Evolutionary conservation across 2,888 invertebrate genomes (phyloP).

Genomic region (Arrhopalites spinosus): DNA sequence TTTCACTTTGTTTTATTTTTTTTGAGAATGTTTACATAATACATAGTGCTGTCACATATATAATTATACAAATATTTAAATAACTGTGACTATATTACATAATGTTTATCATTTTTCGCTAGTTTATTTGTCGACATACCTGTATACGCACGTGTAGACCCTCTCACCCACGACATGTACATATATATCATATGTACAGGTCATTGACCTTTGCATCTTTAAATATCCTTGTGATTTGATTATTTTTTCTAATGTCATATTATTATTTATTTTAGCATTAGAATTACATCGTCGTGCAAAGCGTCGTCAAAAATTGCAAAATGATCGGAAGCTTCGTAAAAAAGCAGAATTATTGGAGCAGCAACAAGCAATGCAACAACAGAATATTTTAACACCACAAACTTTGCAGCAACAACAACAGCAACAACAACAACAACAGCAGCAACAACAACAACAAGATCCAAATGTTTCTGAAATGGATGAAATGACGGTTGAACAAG

Average conservation of each 20-base stretch:
- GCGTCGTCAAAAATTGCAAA: slow-evolving; percentile 43
- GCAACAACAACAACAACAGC: background rate
- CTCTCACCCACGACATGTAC: background rate
- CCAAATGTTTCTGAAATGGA: slow-evolving; percentile 29
- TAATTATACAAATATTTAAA: too few species aligned
- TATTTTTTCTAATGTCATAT: background rate
- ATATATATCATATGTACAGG: background rate
- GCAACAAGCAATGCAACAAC: slow-evolving; percentile 20
- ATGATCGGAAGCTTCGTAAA: slow-evolving; percentile 42
- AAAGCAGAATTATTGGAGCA: slow-evolving; percentile 38
- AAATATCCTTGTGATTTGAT: background rate
- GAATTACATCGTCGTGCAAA: slow-evolving; percentile 44
- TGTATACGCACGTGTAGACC: too few species aligned
- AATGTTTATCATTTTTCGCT: too few species aligned
- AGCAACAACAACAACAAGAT: background rate
- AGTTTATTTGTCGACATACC: too few species aligned
- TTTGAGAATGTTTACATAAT: too few species aligned
- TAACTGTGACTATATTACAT: too few species aligned
- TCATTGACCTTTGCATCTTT: background rate
- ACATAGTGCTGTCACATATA: too few species aligned
- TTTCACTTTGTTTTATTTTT: too few species aligned
- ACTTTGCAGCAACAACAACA: background rate
- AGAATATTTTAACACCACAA: background rate
- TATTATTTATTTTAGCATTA: slow-evolving; percentile 34
- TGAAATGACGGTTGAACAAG: slow-evolving; percentile 40